Evolutionary conservation across 1,140 invertebrate species (phyloP), one percentile per base, ranked within the genome.

Genomic region (Drosophila setifemur): DNA sequence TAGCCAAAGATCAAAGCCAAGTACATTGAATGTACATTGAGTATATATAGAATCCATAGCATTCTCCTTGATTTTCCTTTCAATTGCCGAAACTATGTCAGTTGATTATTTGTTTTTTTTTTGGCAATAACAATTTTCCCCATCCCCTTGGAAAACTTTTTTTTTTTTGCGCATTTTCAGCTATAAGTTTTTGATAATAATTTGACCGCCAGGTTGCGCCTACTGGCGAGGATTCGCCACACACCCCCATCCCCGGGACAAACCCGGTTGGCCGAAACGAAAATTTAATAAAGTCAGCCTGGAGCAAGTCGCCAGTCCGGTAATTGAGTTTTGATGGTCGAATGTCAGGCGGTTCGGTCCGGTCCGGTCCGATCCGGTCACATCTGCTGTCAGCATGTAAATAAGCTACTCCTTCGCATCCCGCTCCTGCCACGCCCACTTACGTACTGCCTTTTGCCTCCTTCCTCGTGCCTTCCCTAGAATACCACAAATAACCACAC

Each of bases 301-400:
- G 4, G 11, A 31, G 33, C 31, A 16, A 66, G 37, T 47, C 16
- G 19, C 16, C 11, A 58, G 54, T 18, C 14, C 14, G 40, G 61
- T 66, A 66, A 81, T 81, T 81, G 76, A 72, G 77, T 76, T 81
- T 81, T 81, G 77, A 81, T 81, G 77, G 61, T 49, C 58, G 67
- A 82, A 64, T 66, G 37, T 45, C 74, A 54, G 54, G 23, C 73
- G 64, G n/a, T n/a, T 16, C 14, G 33, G 33, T 14, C 33, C 14
- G 31, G 31, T 12, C 44, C 55, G 21, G 52, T 37, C 33, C 33
- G 4, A n/a, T n/a, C 8, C 25, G 16, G 39, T 66, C 37, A 55
- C 75, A 81, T 64, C 75, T 70, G 70, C 47, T 55, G 58, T 19
- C 49, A 12, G 19, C 47, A 74, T 74, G 70, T 68, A 78, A 81